Conservation (phyloP, 2,797 vertebrate species). For the Lagorchestes hirsutus region DNA sequence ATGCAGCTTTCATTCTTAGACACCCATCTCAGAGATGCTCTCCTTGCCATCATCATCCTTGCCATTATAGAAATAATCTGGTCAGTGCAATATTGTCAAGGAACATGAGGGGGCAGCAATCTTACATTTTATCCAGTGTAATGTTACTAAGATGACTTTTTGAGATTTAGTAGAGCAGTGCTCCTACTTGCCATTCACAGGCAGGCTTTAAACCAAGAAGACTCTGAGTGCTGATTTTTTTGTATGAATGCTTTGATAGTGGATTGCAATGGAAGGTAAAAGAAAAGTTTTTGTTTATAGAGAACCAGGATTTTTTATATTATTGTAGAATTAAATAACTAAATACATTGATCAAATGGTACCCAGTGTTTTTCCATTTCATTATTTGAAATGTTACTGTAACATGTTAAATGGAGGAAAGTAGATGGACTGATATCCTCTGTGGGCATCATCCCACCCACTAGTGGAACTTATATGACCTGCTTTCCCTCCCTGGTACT, state of each 20-base stretch:
- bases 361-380: neutral
- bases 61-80: neutral
- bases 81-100: neutral
- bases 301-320: neutral
- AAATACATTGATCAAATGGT: neutral
- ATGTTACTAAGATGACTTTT: neutral
- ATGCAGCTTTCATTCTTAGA: neutral
- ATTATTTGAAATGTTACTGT: neutral
- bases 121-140: neutral
- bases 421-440: neutral
- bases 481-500: too few relatives aligned
- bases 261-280: neutral
- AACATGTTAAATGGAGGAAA: neutral
- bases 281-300: neutral
- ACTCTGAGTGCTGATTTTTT: neutral
- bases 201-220: neutral
- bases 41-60: neutral
- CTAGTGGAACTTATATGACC: neutral
- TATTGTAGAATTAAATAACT: neutral
- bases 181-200: neutral
- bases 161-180: neutral
- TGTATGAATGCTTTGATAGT: neutral
- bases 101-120: neutral
- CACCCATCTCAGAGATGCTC: neutral
- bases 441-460: neutral